These are phyloP conservation scores for Torymus texanus DNA, from an alignment of 2,888 invertebrate species.

Conservation along the genomic window DNA sequence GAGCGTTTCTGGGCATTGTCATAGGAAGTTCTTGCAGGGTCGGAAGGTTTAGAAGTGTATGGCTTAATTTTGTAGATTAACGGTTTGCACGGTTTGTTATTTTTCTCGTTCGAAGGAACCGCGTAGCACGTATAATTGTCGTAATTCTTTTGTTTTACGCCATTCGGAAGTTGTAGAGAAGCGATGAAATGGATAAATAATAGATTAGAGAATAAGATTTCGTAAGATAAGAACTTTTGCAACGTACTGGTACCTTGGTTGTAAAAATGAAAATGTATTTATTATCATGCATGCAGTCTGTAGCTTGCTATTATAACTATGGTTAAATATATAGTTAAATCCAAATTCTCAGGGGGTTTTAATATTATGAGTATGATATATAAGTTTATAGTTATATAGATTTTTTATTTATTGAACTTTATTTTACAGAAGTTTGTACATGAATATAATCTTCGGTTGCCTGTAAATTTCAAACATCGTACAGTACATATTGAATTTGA, in stretches of 20 bases:
- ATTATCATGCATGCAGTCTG: too few species aligned
- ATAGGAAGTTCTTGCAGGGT: background rate
- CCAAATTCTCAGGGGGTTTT: too few species aligned
- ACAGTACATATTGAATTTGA: too few species aligned
- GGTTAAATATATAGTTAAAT: too few species aligned
- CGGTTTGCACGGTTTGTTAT: background rate
- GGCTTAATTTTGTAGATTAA: constrained; percentile 25
- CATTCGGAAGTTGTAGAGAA: background rate
- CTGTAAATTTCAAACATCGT: too few species aligned
- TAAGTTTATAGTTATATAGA: too few species aligned
- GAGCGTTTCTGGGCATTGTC: constrained; percentile 3
- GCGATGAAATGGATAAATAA: background rate
- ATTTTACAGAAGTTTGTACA: too few species aligned
- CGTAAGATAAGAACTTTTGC: background rate
- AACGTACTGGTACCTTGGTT: background rate
- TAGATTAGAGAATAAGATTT: background rate
- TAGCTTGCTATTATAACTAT: too few species aligned
- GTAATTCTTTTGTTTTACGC: background rate
- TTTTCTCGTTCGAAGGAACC: background rate
- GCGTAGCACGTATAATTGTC: background rate
- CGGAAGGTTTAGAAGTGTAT: constrained; percentile 6
- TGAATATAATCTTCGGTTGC: too few species aligned
- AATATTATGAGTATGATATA: too few species aligned
- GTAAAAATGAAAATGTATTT: too few species aligned
- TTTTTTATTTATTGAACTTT: too few species aligned